Base-by-base conservation (phyloP, 2,888 invertebrate genomes). In the Ophion slaviceki region DNA sequence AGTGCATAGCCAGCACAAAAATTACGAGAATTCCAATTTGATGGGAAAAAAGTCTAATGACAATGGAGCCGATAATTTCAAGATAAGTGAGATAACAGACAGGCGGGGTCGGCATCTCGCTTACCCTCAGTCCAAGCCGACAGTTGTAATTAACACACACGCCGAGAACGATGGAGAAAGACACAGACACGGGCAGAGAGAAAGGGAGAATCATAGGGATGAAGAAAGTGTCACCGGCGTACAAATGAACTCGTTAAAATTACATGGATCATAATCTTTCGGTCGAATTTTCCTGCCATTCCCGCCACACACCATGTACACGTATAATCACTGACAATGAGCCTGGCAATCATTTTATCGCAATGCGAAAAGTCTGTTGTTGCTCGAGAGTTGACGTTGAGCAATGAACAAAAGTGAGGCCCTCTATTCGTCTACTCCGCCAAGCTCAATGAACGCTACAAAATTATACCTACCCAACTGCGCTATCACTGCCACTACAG, bases 191-290 rank as follows among this genome's bases (percentile, higher is more conserved):
- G 17, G n/a, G 17, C 28, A n/a, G 53, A 61, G 57, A 72, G 61
- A 32, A 28, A 62, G 71, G 32, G 20, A 47, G 24, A 20, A 71
- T 53, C 70, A 64, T 20, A 81, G 45, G 36, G 47, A n/a, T 40
- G 40, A 47, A 3, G 61, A 36, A 17, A 47, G 59, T 5, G 28
- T 20, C 47, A 24, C n/a, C 40, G n/a, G 62, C 53, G 10, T 68
- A 32, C 40, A 32, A 62, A 79, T 75, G 79, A 75, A 75, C 64
- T 62, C 17, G 79, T 62, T 64, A 74, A 74, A 83, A 79, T 83
- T 79, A 83, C 79, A 70, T n/a, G 57, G 64, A 28, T 64, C 28
- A 70, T n/a, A 64, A 62, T 45, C 70, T 75, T 70, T 53, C 79
- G n/a, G 53, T 67, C 20, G 47, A 67, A 74, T 77, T 66, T 82